Percentiles rank a stretch among this genome's conserved stretches.
Conservation (phyloP, 2,113 vertebrate species). For the Orycteropus afer region DNA sequence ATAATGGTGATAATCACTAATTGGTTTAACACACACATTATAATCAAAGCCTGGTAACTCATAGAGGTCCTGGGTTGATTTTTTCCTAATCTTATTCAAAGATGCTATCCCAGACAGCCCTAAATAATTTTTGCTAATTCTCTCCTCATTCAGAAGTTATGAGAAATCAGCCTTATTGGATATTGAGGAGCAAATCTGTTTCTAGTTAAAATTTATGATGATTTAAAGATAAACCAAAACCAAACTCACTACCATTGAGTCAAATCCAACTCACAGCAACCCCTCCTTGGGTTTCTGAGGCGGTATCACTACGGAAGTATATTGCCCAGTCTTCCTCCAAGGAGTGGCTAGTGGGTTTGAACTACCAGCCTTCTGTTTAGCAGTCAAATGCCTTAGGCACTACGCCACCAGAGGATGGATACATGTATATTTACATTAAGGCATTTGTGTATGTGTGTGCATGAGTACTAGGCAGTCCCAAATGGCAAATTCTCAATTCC, state of each 20-base stretch:
- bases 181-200: background rate
- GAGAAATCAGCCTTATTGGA: constrained; percentile 1
- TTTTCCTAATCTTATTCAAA: background rate
- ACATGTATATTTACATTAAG: background rate
- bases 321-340: too few relatives aligned
- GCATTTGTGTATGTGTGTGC: background rate
- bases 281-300: too few relatives aligned
- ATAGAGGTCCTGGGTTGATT: constrained; percentile 1
- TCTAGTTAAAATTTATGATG: background rate
- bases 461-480: background rate
- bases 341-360: too few relatives aligned
- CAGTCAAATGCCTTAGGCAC: too few relatives aligned
- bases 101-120: background rate
- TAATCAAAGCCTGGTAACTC: background rate
- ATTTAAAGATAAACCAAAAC: too few relatives aligned
- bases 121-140: background rate
- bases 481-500: background rate
- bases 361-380: too few relatives aligned
- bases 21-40: background rate
- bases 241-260: too few relatives aligned
- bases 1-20: constrained; percentile 28
- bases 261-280: too few relatives aligned
- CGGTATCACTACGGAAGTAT: too few relatives aligned
- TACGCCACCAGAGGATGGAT: too few relatives aligned
- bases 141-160: background rate